Evolutionary conservation across 2,888 invertebrate species (phyloP), one percentile per base, ranked within the genome.

Genomic region (Busseola fusca): DNA sequence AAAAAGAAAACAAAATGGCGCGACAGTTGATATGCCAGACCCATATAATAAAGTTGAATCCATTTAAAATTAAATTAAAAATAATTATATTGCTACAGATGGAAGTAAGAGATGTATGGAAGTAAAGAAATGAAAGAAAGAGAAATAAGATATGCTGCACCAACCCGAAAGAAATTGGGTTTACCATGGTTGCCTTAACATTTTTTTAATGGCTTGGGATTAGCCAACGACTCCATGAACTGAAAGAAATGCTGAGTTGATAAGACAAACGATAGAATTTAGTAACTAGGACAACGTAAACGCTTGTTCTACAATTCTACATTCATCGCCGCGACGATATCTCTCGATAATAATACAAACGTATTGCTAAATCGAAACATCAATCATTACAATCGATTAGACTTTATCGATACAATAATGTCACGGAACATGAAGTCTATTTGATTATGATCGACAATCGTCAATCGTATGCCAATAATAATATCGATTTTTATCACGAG

Each of bases 391-490:
- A 76, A 71, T 81, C 73, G 69, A 73, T 80, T 73, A 68, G 45
- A 78, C 62, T 71, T 72, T 76, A 85, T 78, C 76, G 72, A 75
- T 69, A 69, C 65, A 48, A 59, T 70, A 76, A 76, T 84, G 73
- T 81, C 75, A 81, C 65, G 74, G 78, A 78, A 76, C 72, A 83
- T 81, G 78, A 69, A 78, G 71, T 80, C 69, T 75, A 76, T 75
- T 73, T 74, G 78, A 83, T 84, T 78, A 64, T 69, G 64, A 86
- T 86, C 81, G 76, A 79, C 63, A 81, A 79, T 83, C 80, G 84
- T 72, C 76, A 82, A 82, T 76, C 74, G 74, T 78, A 82, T 69
- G 78, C 69, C 79, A 82, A 75, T 80, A 76, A 73, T 25, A 81
- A 73, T 81, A 76, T 68, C 71, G 85, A 87, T 86, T 72, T 59